These are phyloP conservation scores for Chlorops oryzae DNA, from an alignment of 1,140 invertebrate genomes.

Conservation along the genomic window DNA sequence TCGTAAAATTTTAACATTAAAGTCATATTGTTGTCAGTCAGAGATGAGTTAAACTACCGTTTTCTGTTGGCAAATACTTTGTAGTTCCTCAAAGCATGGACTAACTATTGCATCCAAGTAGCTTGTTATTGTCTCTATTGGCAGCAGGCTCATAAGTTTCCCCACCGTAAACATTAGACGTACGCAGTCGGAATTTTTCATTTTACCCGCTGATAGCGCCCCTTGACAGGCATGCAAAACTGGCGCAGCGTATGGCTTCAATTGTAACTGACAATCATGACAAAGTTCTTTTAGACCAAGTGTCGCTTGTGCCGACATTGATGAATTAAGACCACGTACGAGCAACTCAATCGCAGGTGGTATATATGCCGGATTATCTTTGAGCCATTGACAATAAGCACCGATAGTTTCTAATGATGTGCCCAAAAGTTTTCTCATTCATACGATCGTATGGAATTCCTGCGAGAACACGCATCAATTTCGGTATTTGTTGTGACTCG, in stretches of 20 bases:
- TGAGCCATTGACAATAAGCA: constrained; percentile 78
- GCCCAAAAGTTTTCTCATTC: constrained; percentile 56
- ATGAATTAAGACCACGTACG: constrained; percentile 60
- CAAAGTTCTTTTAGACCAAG: constrained; percentile 82
- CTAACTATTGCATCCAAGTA: constrained; percentile 65
- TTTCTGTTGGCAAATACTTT: constrained; percentile 50
- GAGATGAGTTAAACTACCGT: too few species aligned
- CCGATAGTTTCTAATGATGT: constrained; percentile 69
- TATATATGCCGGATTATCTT: constrained; percentile 56
- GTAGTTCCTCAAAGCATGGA: constrained; percentile 60
- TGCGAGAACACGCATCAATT: constrained; percentile 62
- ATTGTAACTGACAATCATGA: constrained; percentile 64
- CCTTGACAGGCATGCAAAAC: constrained; percentile 58
- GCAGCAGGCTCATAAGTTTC: constrained; percentile 63
- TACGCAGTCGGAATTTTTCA: constrained; percentile 60
- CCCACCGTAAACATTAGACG: constrained; percentile 74
- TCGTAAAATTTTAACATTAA: too few species aligned
- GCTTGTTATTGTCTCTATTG: constrained; percentile 58
- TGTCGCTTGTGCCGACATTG: constrained; percentile 71
- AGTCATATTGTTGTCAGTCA: too few species aligned
- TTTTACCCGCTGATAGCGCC: constrained; percentile 50
- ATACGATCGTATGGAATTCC: constrained; percentile 59
- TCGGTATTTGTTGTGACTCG: constrained; percentile 58
- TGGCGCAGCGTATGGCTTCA: constrained; percentile 66
- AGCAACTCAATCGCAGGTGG: constrained; percentile 56